Evolutionary conservation across 1,140 invertebrate species (phyloP).

Genomic region (Parasteatoda tepidariorum): DNA sequence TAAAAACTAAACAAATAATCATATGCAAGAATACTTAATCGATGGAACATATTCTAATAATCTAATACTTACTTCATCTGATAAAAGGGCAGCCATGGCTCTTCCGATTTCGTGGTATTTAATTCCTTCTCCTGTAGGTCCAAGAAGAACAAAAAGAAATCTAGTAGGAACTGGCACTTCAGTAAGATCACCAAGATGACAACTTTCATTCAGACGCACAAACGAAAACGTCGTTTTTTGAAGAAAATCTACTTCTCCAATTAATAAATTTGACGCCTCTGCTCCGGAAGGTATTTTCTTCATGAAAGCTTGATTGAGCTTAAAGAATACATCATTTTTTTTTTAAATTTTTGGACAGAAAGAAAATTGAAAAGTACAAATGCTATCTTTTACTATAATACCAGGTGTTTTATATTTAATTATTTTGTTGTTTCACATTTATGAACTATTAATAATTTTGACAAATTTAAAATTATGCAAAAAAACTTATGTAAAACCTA

Average conservation of each 20-base stretch:
- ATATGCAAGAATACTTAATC: too few species aligned
- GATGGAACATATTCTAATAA: too few species aligned
- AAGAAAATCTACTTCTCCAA: conserved; percentile 66
- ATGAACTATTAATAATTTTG: too few species aligned
- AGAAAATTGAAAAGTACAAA: too few species aligned
- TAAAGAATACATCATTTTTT: background rate
- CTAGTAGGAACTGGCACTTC: conserved; percentile 68
- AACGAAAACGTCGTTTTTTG: conserved; percentile 65
- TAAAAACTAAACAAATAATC: too few species aligned
- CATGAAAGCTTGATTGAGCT: conserved; percentile 66
- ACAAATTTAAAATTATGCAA: too few species aligned
- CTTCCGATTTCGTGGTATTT: conserved; percentile 67
- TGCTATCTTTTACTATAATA: too few species aligned
- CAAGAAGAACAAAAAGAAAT: conserved; percentile 67
- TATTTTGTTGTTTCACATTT: too few species aligned
- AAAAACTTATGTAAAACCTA: too few species aligned
- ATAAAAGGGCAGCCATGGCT: conserved; percentile 66
- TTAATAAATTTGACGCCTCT: conserved; percentile 68
- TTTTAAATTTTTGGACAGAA: background rate
- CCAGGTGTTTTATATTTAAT: too few species aligned
- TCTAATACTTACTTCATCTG: conserved; percentile 66
- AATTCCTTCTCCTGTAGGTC: conserved; percentile 62
- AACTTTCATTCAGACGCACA: conserved; percentile 64
- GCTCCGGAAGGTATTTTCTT: conserved; percentile 67
- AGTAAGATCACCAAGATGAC: conserved; percentile 66